A percentile compares a stretch with the other conserved stretches of the same genome.
These are phyloP conservation scores for Conger conger DNA, from an alignment of 2,113 vertebrate genomes.

Conservation along the genomic window DNA sequence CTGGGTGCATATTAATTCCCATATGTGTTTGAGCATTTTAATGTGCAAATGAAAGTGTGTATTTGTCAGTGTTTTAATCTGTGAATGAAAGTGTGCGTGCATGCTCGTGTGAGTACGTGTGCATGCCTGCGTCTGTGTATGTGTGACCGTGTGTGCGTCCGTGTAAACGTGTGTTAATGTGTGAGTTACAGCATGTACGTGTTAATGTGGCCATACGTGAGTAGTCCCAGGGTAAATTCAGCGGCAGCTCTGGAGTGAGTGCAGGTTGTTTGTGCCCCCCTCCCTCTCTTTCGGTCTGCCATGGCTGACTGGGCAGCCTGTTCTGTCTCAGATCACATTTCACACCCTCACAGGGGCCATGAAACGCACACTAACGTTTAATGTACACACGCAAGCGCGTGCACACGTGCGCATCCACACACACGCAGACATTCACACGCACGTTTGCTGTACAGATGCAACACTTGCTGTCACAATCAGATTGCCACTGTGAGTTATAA, in stretches of 20 bases:
- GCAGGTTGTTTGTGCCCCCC: neutral
- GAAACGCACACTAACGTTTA: neutral
- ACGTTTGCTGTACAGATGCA: neutral
- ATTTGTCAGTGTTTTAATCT: neutral
- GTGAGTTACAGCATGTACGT: neutral
- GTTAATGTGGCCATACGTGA: neutral
- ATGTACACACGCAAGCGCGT: neutral
- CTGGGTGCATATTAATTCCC: too few relatives aligned
- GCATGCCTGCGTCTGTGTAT: neutral
- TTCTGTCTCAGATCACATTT: conserved; percentile 25
- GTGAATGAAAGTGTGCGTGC: neutral
- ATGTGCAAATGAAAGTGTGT: too few relatives aligned
- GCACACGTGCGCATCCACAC: neutral
- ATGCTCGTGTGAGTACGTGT: too few relatives aligned
- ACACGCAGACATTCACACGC: neutral
- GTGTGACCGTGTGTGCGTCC: neutral
- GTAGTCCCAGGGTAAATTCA: conserved; percentile 14
- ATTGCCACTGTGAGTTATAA: neutral
- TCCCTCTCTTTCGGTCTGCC: neutral
- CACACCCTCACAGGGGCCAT: neutral
- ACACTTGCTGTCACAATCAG: neutral
- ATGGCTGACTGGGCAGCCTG: conserved; percentile 26
- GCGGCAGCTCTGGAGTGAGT: neutral
- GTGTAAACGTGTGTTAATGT: neutral
- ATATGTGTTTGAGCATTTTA: too few relatives aligned